phyloP scores from a whole-genome alignment of 2,797 vertebrate species.

The Lagodon rhomboides region DNA sequence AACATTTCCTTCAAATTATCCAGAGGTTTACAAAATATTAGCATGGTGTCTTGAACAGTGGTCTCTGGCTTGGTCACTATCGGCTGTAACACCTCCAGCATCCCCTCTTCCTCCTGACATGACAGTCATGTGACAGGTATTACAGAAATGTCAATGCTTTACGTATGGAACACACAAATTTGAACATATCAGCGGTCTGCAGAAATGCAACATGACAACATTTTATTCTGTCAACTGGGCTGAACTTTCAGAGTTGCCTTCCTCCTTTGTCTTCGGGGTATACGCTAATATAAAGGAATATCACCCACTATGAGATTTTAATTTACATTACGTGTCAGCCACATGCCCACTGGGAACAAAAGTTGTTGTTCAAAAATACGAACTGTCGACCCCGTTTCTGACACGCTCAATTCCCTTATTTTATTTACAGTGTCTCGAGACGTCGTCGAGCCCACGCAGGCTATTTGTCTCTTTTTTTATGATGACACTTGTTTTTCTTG shows the following conservation, averaged over 20 bases:
- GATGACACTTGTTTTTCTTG: conserved; percentile 55
- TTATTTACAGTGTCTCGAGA: conserved; percentile 60
- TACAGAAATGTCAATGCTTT: too few relatives aligned
- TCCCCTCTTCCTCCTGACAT: too few relatives aligned
- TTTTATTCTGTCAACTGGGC: too few relatives aligned
- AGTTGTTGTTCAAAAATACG: conserved; percentile 42
- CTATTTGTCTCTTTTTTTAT: conserved; percentile 65
- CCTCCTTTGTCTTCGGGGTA: conserved; percentile 20
- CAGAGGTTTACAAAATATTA: too few relatives aligned
- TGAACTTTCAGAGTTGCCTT: background rate
- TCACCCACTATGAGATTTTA: conserved; percentile 28
- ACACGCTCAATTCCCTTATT: conserved; percentile 48
- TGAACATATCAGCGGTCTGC: too few relatives aligned
- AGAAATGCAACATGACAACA: too few relatives aligned
- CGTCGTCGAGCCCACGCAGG: conserved; percentile 30
- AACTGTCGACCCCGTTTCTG: conserved; percentile 32
- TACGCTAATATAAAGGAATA: conserved; percentile 34
- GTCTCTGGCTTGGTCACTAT: too few relatives aligned
- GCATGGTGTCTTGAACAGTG: too few relatives aligned
- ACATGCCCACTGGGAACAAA: conserved; percentile 26
- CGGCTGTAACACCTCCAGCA: too few relatives aligned
- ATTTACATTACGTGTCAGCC: conserved; percentile 49
- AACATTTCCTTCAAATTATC: too few relatives aligned
- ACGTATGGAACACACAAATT: too few relatives aligned
- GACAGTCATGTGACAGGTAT: too few relatives aligned